Evolutionary conservation across 35 echinoderm and acorn worm genomes (phyloP), one percentile per base, ranked within the genome.

Genomic region (Ptychodera flava): DNA sequence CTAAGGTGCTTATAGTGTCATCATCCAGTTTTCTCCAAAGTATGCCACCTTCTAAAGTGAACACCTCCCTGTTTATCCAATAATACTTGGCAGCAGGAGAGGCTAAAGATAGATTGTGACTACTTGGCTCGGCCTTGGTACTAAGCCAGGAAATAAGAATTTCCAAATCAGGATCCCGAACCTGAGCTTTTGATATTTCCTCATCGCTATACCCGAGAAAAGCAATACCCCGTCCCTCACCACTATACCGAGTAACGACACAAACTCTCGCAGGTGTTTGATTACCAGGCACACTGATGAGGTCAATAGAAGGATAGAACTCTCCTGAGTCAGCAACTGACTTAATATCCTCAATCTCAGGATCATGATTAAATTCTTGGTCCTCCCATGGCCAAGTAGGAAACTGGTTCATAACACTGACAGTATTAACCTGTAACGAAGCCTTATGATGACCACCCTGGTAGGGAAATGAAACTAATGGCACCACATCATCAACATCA

Each of bases 401-500:
- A n/a, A n/a, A n/a, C n/a, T n/a, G n/a, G n/a, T n/a, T n/a, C n/a
- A n/a, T n/a, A n/a, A n/a, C n/a, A n/a, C n/a, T n/a, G n/a, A n/a
- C n/a, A n/a, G n/a, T n/a, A n/a, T n/a, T n/a, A n/a, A n/a, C n/a
- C n/a, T n/a, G n/a, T n/a, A n/a, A n/a, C n/a, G n/a, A n/a, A n/a
- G n/a, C n/a, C n/a, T n/a, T n/a, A n/a, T n/a, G n/a, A n/a, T n/a
- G n/a, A n/a, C n/a, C n/a, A n/a, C n/a, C n/a, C n/a, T n/a, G n/a
- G n/a, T n/a, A n/a, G n/a, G n/a, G n/a, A n/a, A n/a, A n/a, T n/a
- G 31, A 35, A 37, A 79, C 37, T 27, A 92, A 31, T 15, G 90
- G 86, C 27, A 92, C 38, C 31, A 92, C 86, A 35, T 89, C 90
- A 36, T 92, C 90, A 14, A 92, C 86, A 22, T 78, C 83, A 31